These are phyloP conservation scores for Haplochromis vanheusdeni DNA, from an alignment of 2,113 vertebrate species.

Conservation along the genomic window DNA sequence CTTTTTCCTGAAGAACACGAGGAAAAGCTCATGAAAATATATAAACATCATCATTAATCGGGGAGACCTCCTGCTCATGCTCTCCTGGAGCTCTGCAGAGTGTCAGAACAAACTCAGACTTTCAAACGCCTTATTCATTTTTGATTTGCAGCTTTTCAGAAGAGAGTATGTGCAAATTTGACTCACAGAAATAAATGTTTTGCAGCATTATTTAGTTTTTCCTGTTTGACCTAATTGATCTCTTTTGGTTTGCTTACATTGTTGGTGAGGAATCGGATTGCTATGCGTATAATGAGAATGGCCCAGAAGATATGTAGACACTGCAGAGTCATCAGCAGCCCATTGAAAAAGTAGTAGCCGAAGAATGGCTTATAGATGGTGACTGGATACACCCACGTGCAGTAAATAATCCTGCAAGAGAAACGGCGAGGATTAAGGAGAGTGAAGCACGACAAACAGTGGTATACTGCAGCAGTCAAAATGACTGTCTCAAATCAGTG, in stretches of 20 bases:
- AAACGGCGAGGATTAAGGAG: not conserved
- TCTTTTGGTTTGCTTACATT: slow-evolving; percentile 71
- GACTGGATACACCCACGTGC: slow-evolving; percentile 83
- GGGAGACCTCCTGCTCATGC: not conserved
- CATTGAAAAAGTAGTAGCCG: slow-evolving; percentile 94
- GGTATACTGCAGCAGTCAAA: not conserved
- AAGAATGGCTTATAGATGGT: slow-evolving; percentile 87
- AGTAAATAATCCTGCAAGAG: slow-evolving; percentile 84
- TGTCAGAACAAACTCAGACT: not conserved
- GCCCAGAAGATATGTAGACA: slow-evolving; percentile 94
- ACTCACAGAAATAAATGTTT: not conserved
- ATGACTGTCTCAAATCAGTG: not conserved
- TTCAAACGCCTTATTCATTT: not conserved
- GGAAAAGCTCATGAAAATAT: not conserved
- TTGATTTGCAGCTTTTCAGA: not conserved
- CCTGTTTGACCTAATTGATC: not conserved
- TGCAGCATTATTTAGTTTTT: not conserved
- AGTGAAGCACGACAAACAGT: not conserved
- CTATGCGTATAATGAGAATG: slow-evolving; percentile 85
- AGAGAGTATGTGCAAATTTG: not conserved
- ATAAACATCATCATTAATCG: not conserved
- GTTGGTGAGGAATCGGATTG: slow-evolving; percentile 87
- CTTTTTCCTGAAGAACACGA: slow-evolving; percentile 58
- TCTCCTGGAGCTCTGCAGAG: not conserved
- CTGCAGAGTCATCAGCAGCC: slow-evolving; percentile 83